Percentiles rank a stretch among this genome's conserved stretches.
Conservation (phyloP, 2,888 invertebrate genomes). For the Caenorhabditis afra region DNA sequence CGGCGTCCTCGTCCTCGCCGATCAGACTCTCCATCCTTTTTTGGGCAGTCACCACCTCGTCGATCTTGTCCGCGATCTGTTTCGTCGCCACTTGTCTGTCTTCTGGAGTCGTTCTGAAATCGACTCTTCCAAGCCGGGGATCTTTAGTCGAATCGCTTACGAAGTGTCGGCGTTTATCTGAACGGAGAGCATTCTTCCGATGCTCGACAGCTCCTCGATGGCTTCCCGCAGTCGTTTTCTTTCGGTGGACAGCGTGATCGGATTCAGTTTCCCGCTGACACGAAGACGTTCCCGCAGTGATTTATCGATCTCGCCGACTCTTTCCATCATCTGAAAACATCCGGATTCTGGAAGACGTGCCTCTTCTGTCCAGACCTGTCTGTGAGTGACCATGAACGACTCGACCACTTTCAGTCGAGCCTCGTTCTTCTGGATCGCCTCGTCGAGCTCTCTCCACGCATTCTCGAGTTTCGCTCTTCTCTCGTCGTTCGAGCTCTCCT, state of each 20-base stretch:
- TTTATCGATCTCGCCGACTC: slow-evolving; percentile 61
- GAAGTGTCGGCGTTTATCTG: slow-evolving; percentile 68
- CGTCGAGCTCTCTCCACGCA: slow-evolving; percentile 62
- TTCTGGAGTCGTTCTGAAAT: slow-evolving; percentile 54
- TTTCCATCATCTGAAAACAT: slow-evolving; percentile 57
- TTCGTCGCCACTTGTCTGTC: slow-evolving; percentile 62
- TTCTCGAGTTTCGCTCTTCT: slow-evolving; percentile 64
- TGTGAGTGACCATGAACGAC: slow-evolving; percentile 65
- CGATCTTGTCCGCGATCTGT: slow-evolving; percentile 61
- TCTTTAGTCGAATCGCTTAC: slow-evolving; percentile 18
- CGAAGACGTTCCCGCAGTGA: slow-evolving; percentile 53
- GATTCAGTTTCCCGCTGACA: slow-evolving; percentile 33
- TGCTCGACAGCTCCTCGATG: slow-evolving; percentile 66
- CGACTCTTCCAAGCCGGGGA: no score
- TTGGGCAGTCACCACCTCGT: slow-evolving; percentile 57
- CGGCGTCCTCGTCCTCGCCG: slow-evolving; percentile 42
- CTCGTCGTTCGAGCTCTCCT: slow-evolving; percentile 37
- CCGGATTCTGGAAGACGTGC: background rate
- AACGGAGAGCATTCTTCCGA: slow-evolving; percentile 62
- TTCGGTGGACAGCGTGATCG: slow-evolving; percentile 52
- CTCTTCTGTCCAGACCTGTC: slow-evolving; percentile 51
- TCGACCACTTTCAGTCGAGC: slow-evolving; percentile 64
- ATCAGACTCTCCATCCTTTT: slow-evolving; percentile 63
- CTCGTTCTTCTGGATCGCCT: slow-evolving; percentile 69
- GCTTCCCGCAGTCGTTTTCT: slow-evolving; percentile 59